These are phyloP conservation scores for Cyprinella venusta DNA, from an alignment of 2,797 vertebrate species.

Conservation along the genomic window DNA sequence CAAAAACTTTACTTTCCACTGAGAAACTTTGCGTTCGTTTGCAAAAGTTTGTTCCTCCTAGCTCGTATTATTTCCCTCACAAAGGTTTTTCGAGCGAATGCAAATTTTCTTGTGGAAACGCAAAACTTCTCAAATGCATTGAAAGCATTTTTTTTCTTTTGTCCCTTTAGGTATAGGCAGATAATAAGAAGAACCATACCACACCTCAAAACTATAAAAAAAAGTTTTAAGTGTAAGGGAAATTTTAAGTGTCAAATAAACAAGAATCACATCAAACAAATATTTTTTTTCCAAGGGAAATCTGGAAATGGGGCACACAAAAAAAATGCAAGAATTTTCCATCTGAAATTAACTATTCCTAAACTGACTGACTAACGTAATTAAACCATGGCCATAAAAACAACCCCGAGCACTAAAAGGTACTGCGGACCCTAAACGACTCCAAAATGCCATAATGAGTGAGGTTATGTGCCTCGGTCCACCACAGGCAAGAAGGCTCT, in stretches of 20 bases:
- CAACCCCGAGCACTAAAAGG: slow-evolving; percentile 34
- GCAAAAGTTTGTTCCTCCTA: neutral
- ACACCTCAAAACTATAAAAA: neutral
- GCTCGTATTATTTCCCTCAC: neutral
- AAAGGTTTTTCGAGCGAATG: neutral
- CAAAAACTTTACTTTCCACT: neutral
- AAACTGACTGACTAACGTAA: slow-evolving; percentile 10
- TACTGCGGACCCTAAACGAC: slow-evolving; percentile 28
- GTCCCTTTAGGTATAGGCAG: neutral
- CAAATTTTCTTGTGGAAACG: neutral
- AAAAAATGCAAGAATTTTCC: slow-evolving; percentile 4
- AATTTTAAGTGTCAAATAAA: neutral
- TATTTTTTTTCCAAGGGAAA: neutral
- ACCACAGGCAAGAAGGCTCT: slow-evolving; percentile 50
- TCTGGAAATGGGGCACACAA: neutral
- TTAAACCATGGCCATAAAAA: slow-evolving; percentile 30
- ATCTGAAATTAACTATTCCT: slow-evolving; percentile 1
- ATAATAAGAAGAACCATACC: neutral
- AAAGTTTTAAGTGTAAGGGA: neutral
- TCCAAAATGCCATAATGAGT: slow-evolving; percentile 48
- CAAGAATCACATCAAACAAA: slow-evolving; percentile 10
- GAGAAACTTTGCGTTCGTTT: neutral
- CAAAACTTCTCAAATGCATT: neutral
- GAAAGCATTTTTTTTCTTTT: neutral
- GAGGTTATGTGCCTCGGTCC: slow-evolving; percentile 10